Percentiles rank a stretch among this genome's conserved stretches.
Conservation (phyloP, 2,797 vertebrate genomes). For the Sebastiscus tertius region DNA sequence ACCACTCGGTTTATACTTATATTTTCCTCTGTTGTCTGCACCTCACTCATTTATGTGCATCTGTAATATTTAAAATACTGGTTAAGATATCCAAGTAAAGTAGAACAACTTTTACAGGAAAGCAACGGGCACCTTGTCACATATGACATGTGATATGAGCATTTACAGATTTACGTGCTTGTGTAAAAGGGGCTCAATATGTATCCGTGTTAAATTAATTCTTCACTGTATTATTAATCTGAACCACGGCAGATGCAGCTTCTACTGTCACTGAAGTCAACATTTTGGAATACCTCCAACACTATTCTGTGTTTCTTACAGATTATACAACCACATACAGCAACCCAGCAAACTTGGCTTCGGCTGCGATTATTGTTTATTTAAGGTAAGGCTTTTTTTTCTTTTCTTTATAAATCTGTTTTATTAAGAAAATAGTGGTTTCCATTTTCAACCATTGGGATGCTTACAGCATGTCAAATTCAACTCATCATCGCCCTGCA, state of each 20-base stretch:
- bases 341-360: conserved; percentile 87
- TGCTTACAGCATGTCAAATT: neutral
- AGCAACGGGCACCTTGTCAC: neutral
- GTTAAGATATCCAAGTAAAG: neutral
- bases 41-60: neutral
- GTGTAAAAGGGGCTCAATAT: neutral
- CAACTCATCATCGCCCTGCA: neutral
- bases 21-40: neutral
- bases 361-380: conserved; percentile 89
- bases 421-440: neutral
- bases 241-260: neutral
- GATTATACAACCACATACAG: conserved; percentile 90
- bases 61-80: neutral
- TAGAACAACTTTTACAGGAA: neutral
- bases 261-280: neutral
- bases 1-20: neutral
- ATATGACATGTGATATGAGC: neutral
- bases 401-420: neutral
- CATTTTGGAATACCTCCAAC: neutral
- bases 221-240: neutral
- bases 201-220: neutral
- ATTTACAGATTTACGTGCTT: neutral
- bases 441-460: neutral
- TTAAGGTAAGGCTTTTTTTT: conserved; percentile 80
- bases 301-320: conserved; percentile 56